Base-by-base conservation (phyloP, 2,888 invertebrate genomes). In the Callyntrura sp. region DNA sequence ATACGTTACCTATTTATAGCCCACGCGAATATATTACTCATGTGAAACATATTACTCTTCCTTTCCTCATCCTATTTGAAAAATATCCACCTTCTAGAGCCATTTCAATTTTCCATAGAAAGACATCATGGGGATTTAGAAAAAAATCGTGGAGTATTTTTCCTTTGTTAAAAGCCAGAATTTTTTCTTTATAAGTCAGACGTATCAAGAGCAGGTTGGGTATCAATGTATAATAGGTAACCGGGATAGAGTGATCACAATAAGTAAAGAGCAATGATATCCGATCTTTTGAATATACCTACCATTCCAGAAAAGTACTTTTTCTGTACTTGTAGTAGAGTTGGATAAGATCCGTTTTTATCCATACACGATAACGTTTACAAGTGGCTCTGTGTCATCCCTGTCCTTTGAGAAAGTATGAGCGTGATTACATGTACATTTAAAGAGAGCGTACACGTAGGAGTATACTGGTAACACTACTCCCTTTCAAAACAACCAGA, bases 31-130 rank as follows among this genome's bases (percentile, higher is more conserved):
- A 20, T 23, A 28, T 45, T 43, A 35, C 68, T 65, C 57, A 14
- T 65, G 48, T 48, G 35, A 68, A 45, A 55, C 48, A 73, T 73
- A n/a, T n/a, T 57, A 70, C 55, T 84, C 23, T 60, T 62, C 14
- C 76, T 12, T 51, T 23, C 51, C 62, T 81, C 57, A 45, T 60
- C 78, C 60, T 11, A 57, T 57, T 28, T 60, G 8, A n/a, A n/a
- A 60, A 79, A 86, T 79, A 79, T 78, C 85, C 62, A 48, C 48
- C 35, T 78, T 78, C 23, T 51, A 62, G 78, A 85, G 79, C 68
- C 45, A 81, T 87, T 87, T 81, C 87, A 87, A 87, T 87, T 81
- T 87, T 87, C 87, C 81, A 87, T 87, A 57, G 87, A 87, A 81
- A 87, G 68, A 60, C 81, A 81, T 70, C 87, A 73, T 87, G 81